These are phyloP conservation scores for Polydrusus pterygomalis DNA, from an alignment of 2,888 invertebrate genomes.

Conservation along the genomic window DNA sequence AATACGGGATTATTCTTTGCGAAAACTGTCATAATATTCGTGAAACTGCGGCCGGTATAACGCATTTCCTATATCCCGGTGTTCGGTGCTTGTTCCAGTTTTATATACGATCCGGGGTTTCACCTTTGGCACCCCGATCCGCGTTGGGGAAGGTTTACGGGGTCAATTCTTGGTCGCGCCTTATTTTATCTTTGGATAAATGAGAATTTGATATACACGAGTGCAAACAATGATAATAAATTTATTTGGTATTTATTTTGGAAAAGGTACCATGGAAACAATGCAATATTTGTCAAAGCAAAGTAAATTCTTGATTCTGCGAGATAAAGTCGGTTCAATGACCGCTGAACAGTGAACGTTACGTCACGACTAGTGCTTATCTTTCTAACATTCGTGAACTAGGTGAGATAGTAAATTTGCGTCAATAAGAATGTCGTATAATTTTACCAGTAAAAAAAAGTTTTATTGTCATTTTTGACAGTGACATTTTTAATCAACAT, in stretches of 20 bases:
- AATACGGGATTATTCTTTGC: conserved; percentile 5
- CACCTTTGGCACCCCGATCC: conserved; percentile 46
- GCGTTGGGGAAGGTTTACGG: conserved; percentile 33
- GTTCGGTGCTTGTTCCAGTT: conserved; percentile 42
- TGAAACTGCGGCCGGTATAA: conserved; percentile 39
- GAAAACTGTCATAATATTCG: conserved; percentile 32
- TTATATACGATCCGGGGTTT: conserved; percentile 41
- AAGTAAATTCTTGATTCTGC: too few relatives aligned
- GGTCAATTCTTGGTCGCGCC: conserved; percentile 33
- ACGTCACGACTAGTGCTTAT: too few relatives aligned
- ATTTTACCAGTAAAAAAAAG: too few relatives aligned
- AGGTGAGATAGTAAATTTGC: too few relatives aligned
- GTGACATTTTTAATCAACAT: too few relatives aligned
- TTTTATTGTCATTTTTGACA: too few relatives aligned
- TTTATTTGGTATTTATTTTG: too few relatives aligned
- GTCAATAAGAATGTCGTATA: too few relatives aligned
- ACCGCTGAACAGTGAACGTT: too few relatives aligned
- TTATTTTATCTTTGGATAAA: conserved; percentile 29
- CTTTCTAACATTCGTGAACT: too few relatives aligned
- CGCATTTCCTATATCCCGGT: conserved; percentile 44
- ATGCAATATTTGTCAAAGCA: neutral
- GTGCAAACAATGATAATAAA: neutral
- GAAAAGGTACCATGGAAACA: too few relatives aligned
- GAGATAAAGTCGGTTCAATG: too few relatives aligned
- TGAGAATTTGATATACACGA: conserved; percentile 9